Evolutionary conservation across 2,888 invertebrate genomes (phyloP).

Genomic region (Timema cristinae): DNA sequence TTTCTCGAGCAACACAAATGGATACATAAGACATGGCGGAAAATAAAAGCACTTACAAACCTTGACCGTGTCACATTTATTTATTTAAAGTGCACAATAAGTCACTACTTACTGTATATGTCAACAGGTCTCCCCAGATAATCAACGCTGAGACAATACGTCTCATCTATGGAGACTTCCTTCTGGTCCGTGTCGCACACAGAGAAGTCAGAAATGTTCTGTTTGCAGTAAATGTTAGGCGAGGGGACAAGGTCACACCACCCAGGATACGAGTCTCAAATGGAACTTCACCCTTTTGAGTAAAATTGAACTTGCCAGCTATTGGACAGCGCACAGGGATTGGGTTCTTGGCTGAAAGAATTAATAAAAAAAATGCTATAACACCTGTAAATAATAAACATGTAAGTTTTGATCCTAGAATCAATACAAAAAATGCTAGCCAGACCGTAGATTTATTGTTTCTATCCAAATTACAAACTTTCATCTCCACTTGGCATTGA

Average conservation of each 20-base stretch:
- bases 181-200: constrained; percentile 95
- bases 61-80: too few species aligned
- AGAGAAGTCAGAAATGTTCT: constrained; percentile 92
- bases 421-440: too few species aligned
- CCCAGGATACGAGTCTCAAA: constrained; percentile 94
- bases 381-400: too few species aligned
- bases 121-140: constrained; percentile 91
- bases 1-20: too few species aligned
- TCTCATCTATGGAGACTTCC: constrained; percentile 88
- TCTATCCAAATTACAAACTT: too few species aligned
- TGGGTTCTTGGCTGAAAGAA: constrained; percentile 68
- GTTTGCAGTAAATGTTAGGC: constrained; percentile 87
- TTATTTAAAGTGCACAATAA: too few species aligned
- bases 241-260: constrained; percentile 89
- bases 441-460: too few species aligned
- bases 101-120: constrained; percentile 67
- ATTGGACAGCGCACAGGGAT: constrained; percentile 91
- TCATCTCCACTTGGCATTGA: too few species aligned
- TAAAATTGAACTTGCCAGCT: constrained; percentile 94
- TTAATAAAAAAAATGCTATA: constrained; percentile 1
- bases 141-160: constrained; percentile 95
- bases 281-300: constrained; percentile 82
- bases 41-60: too few species aligned
- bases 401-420: too few species aligned
- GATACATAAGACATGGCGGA: too few species aligned